Percentiles rank a stretch among this genome's conserved stretches.
Conservation (phyloP, 2,888 invertebrate species). For the Tridacna gigas region DNA sequence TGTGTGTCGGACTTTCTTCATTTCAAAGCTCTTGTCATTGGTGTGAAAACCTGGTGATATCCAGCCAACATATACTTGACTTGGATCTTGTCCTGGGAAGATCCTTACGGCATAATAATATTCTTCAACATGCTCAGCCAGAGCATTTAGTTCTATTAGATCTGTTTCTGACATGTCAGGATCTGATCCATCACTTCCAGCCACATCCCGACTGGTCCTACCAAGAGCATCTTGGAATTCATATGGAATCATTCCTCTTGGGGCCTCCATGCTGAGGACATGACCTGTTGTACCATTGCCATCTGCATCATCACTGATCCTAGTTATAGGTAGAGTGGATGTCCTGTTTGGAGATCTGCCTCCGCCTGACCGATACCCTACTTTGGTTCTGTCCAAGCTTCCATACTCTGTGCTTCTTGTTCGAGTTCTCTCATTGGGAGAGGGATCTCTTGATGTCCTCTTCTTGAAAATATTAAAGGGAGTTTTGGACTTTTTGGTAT, state of each 20-base stretch:
- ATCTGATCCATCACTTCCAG: conserved; percentile 75
- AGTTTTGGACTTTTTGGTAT: conserved; percentile 87
- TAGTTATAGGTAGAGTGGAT: conserved; percentile 66
- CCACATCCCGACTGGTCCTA: conserved; percentile 67
- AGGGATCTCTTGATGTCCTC: conserved; percentile 85
- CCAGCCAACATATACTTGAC: conserved; percentile 99
- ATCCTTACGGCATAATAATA: conserved; percentile 95
- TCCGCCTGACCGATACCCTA: conserved; percentile 47
- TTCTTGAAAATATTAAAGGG: conserved; percentile 91
- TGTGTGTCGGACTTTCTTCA: conserved; percentile 82
- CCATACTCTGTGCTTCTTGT: conserved; percentile 77
- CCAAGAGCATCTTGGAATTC: conserved; percentile 80
- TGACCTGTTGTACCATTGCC: conserved; percentile 62
- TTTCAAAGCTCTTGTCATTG: conserved; percentile 81
- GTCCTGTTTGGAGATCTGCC: conserved; percentile 59
- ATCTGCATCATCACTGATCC: conserved; percentile 65
- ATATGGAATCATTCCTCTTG: conserved; percentile 78
- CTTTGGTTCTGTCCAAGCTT: conserved; percentile 75
- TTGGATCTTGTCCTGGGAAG: conserved; percentile 97
- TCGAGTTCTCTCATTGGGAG: conserved; percentile 72
- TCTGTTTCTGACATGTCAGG: conserved; percentile 81
- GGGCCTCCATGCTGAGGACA: conserved; percentile 71
- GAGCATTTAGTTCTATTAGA: conserved; percentile 81
- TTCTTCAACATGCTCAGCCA: conserved; percentile 91
- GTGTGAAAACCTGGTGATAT: conserved; percentile 96